Evolutionary conservation across 2,113 vertebrate genomes (phyloP).

Genomic region (Fulmarus glacialis): DNA sequence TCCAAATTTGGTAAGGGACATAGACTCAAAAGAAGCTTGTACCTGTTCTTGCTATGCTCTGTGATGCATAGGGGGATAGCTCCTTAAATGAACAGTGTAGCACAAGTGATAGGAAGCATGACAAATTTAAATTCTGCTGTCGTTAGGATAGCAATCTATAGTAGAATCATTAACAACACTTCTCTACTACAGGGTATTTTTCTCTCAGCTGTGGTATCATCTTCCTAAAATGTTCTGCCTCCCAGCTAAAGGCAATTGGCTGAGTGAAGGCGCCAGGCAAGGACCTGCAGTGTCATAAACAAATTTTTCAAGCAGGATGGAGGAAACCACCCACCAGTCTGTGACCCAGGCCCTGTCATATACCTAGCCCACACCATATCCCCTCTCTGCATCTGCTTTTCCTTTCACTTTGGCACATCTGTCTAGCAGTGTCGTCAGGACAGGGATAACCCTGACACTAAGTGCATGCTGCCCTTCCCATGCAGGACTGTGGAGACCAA

Average conservation of each 20-base stretch:
- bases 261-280: neutral
- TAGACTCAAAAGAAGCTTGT: neutral
- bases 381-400: neutral
- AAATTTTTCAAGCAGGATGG: neutral
- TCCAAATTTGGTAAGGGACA: neutral
- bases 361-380: neutral
- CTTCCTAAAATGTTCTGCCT: neutral
- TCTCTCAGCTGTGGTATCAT: neutral
- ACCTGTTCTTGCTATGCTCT: neutral
- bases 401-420: neutral
- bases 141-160: neutral
- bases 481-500: neutral
- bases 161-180: neutral
- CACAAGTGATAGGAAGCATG: neutral
- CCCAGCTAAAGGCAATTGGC: neutral
- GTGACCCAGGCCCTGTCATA: neutral
- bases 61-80: neutral
- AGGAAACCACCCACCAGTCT: neutral
- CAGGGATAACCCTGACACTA: neutral
- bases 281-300: neutral
- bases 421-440: neutral
- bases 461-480: neutral
- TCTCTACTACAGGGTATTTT: neutral
- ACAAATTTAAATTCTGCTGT: neutral
- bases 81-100: neutral